phyloP scores from a whole-genome alignment of 2,113 vertebrate species.

The Numenius arquata region DNA sequence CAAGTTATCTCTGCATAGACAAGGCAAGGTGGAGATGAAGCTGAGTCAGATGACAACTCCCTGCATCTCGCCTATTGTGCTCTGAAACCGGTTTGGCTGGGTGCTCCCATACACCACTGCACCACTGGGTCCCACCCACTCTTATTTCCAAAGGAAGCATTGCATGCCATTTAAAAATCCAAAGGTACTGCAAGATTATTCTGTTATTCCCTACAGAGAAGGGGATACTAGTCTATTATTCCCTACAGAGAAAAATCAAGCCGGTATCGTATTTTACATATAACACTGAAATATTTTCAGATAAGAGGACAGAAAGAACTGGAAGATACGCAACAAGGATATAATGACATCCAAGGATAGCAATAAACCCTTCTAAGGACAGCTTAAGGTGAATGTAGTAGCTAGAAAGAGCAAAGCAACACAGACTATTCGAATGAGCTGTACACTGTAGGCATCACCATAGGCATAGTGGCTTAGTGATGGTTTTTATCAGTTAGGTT shows the following conservation, averaged over 20 bases:
- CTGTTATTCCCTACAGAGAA: neutral
- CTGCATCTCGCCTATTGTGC: too few relatives aligned
- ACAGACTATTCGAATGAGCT: neutral
- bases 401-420: neutral
- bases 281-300: neutral
- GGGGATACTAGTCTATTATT: neutral
- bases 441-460: too few relatives aligned
- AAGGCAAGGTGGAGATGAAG: too few relatives aligned
- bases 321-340: neutral
- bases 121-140: neutral
- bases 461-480: too few relatives aligned
- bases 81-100: too few relatives aligned
- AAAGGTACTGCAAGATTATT: neutral
- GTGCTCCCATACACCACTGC: too few relatives aligned
- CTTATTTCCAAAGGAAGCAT: neutral
- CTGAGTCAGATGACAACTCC: too few relatives aligned
- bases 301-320: neutral
- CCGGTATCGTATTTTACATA: neutral
- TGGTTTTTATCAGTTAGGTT: too few relatives aligned
- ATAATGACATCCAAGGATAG: neutral
- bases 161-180: neutral
- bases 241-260: neutral
- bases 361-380: neutral
- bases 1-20: too few relatives aligned
- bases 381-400: neutral